These are phyloP conservation scores for Drosophila mauritiana DNA, from an alignment of 1,140 invertebrate species.

Conservation along the genomic window DNA sequence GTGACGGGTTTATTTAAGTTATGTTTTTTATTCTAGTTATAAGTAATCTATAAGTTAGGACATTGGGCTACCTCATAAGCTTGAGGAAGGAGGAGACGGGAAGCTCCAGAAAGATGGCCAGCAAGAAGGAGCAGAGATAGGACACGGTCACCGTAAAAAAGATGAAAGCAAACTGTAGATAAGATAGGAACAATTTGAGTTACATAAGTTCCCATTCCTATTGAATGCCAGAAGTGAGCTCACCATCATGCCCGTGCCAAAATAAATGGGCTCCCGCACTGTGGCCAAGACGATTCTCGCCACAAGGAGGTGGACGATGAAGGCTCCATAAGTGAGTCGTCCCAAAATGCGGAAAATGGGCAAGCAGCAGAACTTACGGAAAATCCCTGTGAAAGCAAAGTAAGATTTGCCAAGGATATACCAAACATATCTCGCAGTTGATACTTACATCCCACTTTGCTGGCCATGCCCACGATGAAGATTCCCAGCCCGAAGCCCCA, in stretches of 20 bases:
- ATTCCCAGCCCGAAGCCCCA: slow-evolving; percentile 71
- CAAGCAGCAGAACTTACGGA: slow-evolving; percentile 71
- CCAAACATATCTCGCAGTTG: too few relatives aligned
- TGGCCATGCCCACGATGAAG: slow-evolving; percentile 71
- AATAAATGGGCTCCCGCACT: slow-evolving; percentile 72
- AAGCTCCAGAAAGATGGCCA: slow-evolving; percentile 83
- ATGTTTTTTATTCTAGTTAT: slow-evolving; percentile 27
- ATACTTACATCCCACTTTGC: slow-evolving; percentile 77
- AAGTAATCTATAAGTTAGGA: slow-evolving; percentile 13
- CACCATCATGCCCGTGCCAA: slow-evolving; percentile 75
- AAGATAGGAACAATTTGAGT: neutral
- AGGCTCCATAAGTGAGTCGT: slow-evolving; percentile 80
- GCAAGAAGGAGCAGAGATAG: slow-evolving; percentile 71
- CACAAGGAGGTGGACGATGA: slow-evolving; percentile 72
- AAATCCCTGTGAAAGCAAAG: slow-evolving; percentile 54
- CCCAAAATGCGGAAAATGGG: slow-evolving; percentile 78
- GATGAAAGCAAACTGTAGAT: slow-evolving; percentile 69
- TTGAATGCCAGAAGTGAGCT: neutral
- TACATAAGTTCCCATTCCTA: neutral
- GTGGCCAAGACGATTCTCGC: slow-evolving; percentile 68
- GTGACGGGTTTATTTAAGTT: slow-evolving; percentile 48
- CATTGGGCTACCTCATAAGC: slow-evolving; percentile 83
- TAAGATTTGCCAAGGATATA: neutral
- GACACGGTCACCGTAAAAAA: slow-evolving; percentile 72
- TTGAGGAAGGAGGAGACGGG: slow-evolving; percentile 86